A percentile compares a stretch with the other conserved stretches of the same genome.
Evolutionary conservation across 2,797 vertebrate species (phyloP).

Genomic region (Paramormyrops hopkinsi): DNA sequence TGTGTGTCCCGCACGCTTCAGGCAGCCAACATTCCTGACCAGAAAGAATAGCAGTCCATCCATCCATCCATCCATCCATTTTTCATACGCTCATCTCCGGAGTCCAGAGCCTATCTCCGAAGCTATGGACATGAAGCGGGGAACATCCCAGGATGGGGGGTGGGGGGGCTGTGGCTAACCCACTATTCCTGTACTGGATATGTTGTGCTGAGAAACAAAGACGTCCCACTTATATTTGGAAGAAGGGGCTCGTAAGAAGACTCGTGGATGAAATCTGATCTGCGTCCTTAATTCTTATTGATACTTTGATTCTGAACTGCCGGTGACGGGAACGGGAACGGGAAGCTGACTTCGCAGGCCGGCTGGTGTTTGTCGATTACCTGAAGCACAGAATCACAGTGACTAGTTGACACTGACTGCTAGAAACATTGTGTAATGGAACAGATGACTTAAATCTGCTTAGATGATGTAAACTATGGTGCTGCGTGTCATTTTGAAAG

Average conservation of each 20-base stretch:
- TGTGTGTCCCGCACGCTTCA: neutral
- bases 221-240: neutral
- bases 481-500: neutral
- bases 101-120: neutral
- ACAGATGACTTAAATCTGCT: neutral
- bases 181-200: neutral
- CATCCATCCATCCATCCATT: neutral
- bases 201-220: neutral
- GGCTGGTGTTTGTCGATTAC: neutral
- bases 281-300: neutral
- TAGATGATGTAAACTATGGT: constrained; percentile 1
- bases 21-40: neutral
- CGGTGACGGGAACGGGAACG: neutral
- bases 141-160: neutral
- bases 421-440: neutral
- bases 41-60: neutral
- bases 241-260: neutral
- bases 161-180: neutral
- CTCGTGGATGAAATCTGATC: neutral
- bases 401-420: neutral
- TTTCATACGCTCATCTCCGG: neutral
- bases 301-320: neutral
- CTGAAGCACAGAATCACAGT: neutral
- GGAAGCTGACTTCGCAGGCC: neutral
- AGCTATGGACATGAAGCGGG: neutral